phyloP scores from a whole-genome alignment of 2,888 invertebrate species.

The Eupsilia transversa region DNA sequence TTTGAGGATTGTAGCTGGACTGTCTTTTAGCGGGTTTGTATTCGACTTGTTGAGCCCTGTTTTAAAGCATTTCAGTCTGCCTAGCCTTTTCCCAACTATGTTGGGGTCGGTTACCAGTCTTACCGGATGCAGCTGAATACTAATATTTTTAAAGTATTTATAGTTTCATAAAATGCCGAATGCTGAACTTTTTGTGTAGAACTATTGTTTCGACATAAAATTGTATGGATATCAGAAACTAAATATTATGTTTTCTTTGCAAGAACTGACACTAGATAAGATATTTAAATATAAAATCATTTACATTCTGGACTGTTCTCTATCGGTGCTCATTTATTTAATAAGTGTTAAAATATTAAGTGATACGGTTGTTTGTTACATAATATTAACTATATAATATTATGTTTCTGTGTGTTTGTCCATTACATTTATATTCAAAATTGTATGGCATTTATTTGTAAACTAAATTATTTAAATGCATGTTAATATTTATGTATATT shows the following conservation, averaged over 20 bases:
- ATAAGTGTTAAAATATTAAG: constrained; percentile 69
- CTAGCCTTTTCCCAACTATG: no score
- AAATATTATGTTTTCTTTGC: constrained; percentile 21
- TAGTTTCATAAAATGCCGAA: constrained; percentile 1
- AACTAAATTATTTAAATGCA: constrained; percentile 42
- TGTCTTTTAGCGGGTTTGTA: neutral
- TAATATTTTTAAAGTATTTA: constrained; percentile 34
- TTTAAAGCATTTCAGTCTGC: constrained; percentile 27
- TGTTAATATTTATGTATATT: constrained; percentile 31
- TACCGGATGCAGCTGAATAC: no score
- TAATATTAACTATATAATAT: constrained; percentile 51
- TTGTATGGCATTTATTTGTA: constrained; percentile 38
- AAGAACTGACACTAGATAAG: constrained; percentile 58
- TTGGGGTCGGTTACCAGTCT: no score
- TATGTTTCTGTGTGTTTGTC: constrained; percentile 36
- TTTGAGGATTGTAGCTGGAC: neutral
- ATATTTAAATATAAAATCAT: constrained; percentile 42
- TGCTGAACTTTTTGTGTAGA: neutral
- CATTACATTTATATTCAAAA: constrained; percentile 51
- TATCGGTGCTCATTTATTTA: constrained; percentile 78
- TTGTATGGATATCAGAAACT: neutral
- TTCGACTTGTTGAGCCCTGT: neutral
- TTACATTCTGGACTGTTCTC: constrained; percentile 55
- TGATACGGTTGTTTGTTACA: constrained; percentile 54
- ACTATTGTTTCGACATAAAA: neutral